Evolutionary conservation across 2,888 invertebrate species (phyloP).

Genomic region (Trichopoda pennipes): DNA sequence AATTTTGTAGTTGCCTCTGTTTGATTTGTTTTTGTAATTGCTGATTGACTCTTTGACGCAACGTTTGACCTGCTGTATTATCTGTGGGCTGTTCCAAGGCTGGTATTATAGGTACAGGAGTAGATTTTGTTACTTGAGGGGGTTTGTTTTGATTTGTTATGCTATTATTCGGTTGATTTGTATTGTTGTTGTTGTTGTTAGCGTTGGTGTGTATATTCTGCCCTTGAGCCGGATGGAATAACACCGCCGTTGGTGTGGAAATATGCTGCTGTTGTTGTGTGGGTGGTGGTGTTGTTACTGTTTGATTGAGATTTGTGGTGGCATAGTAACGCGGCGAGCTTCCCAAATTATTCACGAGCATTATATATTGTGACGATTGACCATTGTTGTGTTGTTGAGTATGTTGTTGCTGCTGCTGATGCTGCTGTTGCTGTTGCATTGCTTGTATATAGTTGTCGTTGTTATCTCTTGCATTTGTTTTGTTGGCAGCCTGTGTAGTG

Average conservation of each 20-base stretch:
- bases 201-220: background rate
- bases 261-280: slow-evolving; percentile 18
- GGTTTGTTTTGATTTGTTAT: background rate
- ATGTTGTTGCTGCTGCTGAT: slow-evolving; percentile 34
- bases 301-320: slow-evolving; percentile 24
- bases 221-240: slow-evolving; percentile 30
- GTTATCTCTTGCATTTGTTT: slow-evolving; percentile 20
- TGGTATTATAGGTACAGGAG: background rate
- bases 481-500: slow-evolving; percentile 8
- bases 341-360: slow-evolving; percentile 50
- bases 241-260: slow-evolving; percentile 21
- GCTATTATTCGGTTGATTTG: background rate
- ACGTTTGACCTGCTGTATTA: background rate
- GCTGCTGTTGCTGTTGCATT: slow-evolving; percentile 11
- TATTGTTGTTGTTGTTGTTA: background rate
- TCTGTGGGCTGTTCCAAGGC: slow-evolving; percentile 10
- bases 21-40: slow-evolving; percentile 64
- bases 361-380: slow-evolving; percentile 54
- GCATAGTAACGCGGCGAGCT: slow-evolving; percentile 47
- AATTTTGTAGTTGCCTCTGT: slow-evolving; percentile 58
- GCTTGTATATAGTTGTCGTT: slow-evolving; percentile 40
- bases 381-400: slow-evolving; percentile 36
- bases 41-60: slow-evolving; percentile 56
- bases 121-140: background rate
- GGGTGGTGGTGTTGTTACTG: background rate